Base-by-base conservation (phyloP, 1,140 invertebrate species). In the Saxidomus purpurata region DNA sequence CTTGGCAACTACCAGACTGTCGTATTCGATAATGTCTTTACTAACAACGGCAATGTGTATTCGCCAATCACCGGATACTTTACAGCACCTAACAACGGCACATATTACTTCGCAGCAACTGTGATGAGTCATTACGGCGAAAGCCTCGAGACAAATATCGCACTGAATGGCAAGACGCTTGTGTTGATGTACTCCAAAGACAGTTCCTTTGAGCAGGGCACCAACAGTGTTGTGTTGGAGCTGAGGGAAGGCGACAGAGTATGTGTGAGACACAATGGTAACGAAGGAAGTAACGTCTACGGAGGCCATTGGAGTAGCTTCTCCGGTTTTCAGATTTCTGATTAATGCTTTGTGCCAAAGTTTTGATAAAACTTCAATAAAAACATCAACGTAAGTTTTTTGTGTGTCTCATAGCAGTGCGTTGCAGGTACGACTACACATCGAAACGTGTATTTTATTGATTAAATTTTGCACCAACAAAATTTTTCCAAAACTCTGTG, bases 1-100 rank as follows among this genome's bases (percentile, higher is more conserved):
- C 71, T 76, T 19, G 71, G 71, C 8, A 43, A 43, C 43, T 28
- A 43, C 22, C 71, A 76, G n/a, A 76, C 71, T 17, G 25, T 76
- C 13, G n/a, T 76, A 25, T 76, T 76, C 31, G 36, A 76, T 17
- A 2, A 76, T n/a, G 71, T 76, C 1, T 40, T 76, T 17, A 43
- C 71, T 15, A 76, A 76, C 38, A 31, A 3, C 36, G n/a, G 6
- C 34, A 43, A 43, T 43, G 71, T 15, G 13, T 76, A 76, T 43
- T 76, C 71, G 6, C 71, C 71, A 43, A n/a, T 76, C 3, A 76
- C 76, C 15, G 71, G 71, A 11, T 15, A 43, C 36, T 76, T 76
- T 22, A 71, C 28, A 34, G 69, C 69, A 11, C 69, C 69, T 9
- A 36, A 19, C 69, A 36, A 71, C 31, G 71, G 71, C 8, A 40